Base-by-base conservation (phyloP, 2,888 invertebrate genomes). In the Odontothrips loti region DNA sequence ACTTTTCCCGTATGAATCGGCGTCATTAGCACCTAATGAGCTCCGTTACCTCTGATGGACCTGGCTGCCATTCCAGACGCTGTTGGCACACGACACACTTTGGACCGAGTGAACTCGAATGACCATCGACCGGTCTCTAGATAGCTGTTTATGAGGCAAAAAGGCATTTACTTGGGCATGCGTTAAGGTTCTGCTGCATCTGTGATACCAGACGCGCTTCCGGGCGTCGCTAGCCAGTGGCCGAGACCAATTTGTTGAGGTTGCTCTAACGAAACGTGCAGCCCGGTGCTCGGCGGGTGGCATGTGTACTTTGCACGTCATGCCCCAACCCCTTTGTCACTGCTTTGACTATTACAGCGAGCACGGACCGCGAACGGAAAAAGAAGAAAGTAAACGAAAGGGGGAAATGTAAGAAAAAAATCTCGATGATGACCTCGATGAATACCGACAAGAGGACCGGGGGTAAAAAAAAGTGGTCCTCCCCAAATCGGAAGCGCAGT, bases 371-470 rank as follows among this genome's bases (percentile, higher is more conserved):
- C 34, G 34, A 43, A 23, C 68, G 8, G 23, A 75, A 75, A 75
- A 75, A 27, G 27, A 75, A 75, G 27, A 75, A 75, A 75, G 58
- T 15, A 58, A 58, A 58, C 58, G 0, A 58, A 58, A 58, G 20
- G 58, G n/a, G 20, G 58, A 20, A 20, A 20, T 17, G 58, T 11
- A 15, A 58, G 58, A 58, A 58, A 58, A 58, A 58, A 58, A 58
- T 20, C 11, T 58, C 1, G 10, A 27, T 75, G 27, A 75, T 75
- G 68, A 75, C 68, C 68, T 75, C 68, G 23, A 75, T 75, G 68
- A 75, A 75, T 75, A 27, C 68, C 68, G 68, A 75, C 68, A 75
- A 27, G 68, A 75, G 68, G 34, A 43, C n/a, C 15, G 58, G 10
- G 17, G 10, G 11, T 15, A 75, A 75, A 75, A 75, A 75, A 75